Evolutionary conservation across 2,113 vertebrate genomes (phyloP).

Genomic region (Heterocephalus glaber): DNA sequence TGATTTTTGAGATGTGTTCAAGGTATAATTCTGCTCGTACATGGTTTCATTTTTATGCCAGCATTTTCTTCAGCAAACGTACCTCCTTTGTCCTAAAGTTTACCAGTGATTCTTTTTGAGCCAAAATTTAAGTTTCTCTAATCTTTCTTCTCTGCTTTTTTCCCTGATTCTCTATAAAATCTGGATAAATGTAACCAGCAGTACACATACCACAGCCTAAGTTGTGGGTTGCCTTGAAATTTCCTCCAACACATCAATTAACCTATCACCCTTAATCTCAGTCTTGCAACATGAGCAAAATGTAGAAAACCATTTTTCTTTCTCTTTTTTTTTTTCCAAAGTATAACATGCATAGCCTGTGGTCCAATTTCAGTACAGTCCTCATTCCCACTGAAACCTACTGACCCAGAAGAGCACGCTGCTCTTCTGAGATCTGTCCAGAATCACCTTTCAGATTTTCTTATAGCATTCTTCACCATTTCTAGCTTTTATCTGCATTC

Average conservation of each 20-base stretch:
- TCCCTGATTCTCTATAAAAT: neutral
- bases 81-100: no score
- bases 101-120: neutral
- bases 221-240: no score
- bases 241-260: neutral
- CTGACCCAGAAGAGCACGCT: neutral
- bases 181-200: neutral
- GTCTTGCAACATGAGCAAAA: neutral
- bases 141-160: neutral
- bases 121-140: neutral
- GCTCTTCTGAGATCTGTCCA: neutral
- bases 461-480: neutral
- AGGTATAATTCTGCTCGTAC: neutral
- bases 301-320: neutral
- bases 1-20: no score
- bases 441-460: neutral
- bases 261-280: neutral
- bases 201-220: neutral
- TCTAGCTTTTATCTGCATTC: neutral
- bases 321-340: neutral
- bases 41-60: neutral
- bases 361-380: neutral
- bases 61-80: neutral
- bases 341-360: neutral
- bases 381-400: neutral